Base-by-base conservation (phyloP, 2,888 invertebrate genomes). In the Caradrina kadenii region DNA sequence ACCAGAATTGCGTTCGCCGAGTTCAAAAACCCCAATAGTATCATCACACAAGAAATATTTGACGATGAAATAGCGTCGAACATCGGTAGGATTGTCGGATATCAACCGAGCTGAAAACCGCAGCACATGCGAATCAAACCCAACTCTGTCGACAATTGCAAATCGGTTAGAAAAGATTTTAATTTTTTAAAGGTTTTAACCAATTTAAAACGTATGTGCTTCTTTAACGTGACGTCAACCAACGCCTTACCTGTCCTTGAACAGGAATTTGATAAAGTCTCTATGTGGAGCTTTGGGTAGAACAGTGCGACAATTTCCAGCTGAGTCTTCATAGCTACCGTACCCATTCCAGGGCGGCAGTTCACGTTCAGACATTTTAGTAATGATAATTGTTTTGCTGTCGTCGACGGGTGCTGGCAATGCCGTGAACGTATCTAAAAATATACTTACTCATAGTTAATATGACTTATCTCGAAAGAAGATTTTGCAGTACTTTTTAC, bases 301-400 rank as follows among this genome's bases (percentile, higher is more conserved):
- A 0, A 99, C 97, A 0, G 97, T 97, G 60, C 97, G 96, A 88
- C 99, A 99, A 88, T 98, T 99, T 81, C 97, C 97, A 11, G 98
- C 98, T 0, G 99, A 99, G 89, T 99, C 99, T 74, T 98, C 98
- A 88, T 98, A 98, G 0, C 97, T 97, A 0, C 99, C 99, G 92
- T 97, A 98, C 4, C 99, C 99, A 88, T 99, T 99, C 97, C 98
- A 99, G 0, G 99, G 99, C 0, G 99, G 99, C 55, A 98, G 88
- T 79, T 96, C 91, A 1, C 96, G 91, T 26, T 96, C 92, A 5
- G 89, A 87, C 55, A 93, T 74, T 2, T 81, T 86, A 60, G 92
- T 85, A 67, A 92, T 84, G 13, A 93, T 73, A 61, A 90, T 89
- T 67, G 92, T 91, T 0, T 83, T 87, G 6, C 87, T 81, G 11